Conservation (phyloP, 2,113 vertebrate genomes). For the Chaetodon trifascialis region DNA sequence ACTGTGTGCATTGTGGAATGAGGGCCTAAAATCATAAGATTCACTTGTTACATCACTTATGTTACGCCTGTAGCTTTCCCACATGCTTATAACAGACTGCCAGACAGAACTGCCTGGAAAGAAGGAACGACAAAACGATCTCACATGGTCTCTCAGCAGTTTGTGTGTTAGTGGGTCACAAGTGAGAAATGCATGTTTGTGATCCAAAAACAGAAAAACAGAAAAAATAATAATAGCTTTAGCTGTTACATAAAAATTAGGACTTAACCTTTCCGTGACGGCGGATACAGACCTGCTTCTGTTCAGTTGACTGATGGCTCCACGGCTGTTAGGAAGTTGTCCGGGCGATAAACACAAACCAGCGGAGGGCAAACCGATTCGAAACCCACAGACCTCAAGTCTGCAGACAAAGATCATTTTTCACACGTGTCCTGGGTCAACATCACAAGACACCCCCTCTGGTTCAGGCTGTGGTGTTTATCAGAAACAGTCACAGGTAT, state of each 20-base stretch:
- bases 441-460: constrained; percentile 14
- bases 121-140: neutral
- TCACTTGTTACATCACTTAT: too few species aligned
- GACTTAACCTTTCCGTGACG: neutral
- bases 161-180: constrained; percentile 8
- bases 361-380: neutral
- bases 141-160: neutral
- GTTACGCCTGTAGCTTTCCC: neutral
- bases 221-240: constrained; percentile 2
- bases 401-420: neutral
- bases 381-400: neutral
- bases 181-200: neutral
- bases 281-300: constrained; percentile 1
- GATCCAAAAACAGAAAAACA: neutral
- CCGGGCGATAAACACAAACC: neutral
- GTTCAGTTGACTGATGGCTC: constrained; percentile 10
- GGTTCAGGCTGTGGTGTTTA: neutral
- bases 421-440: constrained; percentile 16
- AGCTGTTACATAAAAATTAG: neutral
- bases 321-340: neutral
- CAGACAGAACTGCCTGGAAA: neutral
- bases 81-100: neutral
- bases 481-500: neutral
- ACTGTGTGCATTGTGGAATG: neutral
- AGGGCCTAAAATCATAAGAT: too few species aligned